These are phyloP conservation scores for Cisticola juncidis DNA, from an alignment of 2,113 vertebrate species.

Conservation along the genomic window DNA sequence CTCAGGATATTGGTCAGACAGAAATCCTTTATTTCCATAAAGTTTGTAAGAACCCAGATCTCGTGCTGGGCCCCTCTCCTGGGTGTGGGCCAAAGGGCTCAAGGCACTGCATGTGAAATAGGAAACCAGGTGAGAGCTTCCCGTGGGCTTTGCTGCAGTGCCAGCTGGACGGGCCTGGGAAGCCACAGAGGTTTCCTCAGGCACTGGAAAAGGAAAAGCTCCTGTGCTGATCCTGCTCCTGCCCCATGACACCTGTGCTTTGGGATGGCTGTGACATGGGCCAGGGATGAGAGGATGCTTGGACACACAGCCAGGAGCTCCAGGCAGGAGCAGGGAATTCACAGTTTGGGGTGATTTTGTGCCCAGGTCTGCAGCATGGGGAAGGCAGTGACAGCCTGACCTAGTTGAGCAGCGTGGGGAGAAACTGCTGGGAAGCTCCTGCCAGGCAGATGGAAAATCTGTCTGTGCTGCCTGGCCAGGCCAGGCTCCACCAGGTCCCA, in stretches of 20 bases:
- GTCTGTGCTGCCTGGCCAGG: neutral
- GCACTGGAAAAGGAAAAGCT: neutral
- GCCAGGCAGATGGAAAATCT: constrained; percentile 25
- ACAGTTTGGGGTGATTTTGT: neutral
- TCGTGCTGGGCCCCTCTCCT: fast-evolving
- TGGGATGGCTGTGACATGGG: fast-evolving
- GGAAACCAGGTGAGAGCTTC: neutral
- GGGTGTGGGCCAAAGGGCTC: neutral
- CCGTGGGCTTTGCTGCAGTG: fast-evolving
- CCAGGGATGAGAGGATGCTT: neutral
- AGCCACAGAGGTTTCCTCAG: neutral
- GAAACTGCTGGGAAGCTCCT: neutral
- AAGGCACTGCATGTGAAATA: fast-evolving
- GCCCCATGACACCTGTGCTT: neutral
- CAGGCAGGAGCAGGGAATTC: neutral
- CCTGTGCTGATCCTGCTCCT: neutral
- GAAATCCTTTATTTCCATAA: neutral
- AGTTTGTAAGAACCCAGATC: neutral
- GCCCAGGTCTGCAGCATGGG: neutral
- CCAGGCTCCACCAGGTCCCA: neutral
- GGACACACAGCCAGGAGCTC: neutral
- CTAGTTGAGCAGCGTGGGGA: neutral
- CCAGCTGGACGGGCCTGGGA: fast-evolving
- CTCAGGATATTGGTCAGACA: fast-evolving
- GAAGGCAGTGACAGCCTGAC: neutral